Base-by-base conservation (phyloP, 2,888 invertebrate genomes). In the Pasiphila rectangulata region DNA sequence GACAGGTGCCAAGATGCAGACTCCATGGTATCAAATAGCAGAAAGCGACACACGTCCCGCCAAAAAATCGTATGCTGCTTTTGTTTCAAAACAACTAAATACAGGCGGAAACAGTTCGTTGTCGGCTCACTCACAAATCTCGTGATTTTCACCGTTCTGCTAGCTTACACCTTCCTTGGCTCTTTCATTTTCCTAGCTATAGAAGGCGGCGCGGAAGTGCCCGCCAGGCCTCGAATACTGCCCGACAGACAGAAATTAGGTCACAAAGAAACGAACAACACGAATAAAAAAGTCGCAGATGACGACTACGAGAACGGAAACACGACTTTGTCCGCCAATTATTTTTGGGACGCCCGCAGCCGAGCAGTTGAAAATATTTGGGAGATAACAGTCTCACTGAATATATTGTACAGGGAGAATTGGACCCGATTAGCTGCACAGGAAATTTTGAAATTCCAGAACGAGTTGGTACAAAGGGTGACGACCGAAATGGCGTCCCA, bases 331-430 rank as follows among this genome's bases (percentile, higher is more conserved):
- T 85, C 88, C 32, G 79, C 84, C 29, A 88, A 85, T 72, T 85
- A 85, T 69, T 88, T 88, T 61, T 88, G 88, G 86, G 88, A 88
- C 47, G 88, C 87, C 2, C 73, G 88, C 51, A 88, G 79, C 55
- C 73, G 75, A 67, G 94, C 95, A 7, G 95, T 96, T 35, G 95
- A 95, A 82, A 95, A 94, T 79, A 95, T 97, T 70, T 97, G 97
- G 97, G 94, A 96, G 76, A 94, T 96, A 55, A 97, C 97, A 2
- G 94, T 94, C 57, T 94, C 93, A 51, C 84, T 96, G 61, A 97
- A 97, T 84, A 95, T 97, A 69, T 90, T 97, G 57, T 95, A 96
- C 77, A 92, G 94, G 75, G 94, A 95, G 71, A 96, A 97, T 84
- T 97, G 97, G 96, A 96, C 96, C 49, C 90, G 93, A 72, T 89